Percentiles rank a stretch among this genome's conserved stretches.
phyloP scores from a whole-genome alignment of 1,140 invertebrate genomes.

The Dendrolimus punctatus region DNA sequence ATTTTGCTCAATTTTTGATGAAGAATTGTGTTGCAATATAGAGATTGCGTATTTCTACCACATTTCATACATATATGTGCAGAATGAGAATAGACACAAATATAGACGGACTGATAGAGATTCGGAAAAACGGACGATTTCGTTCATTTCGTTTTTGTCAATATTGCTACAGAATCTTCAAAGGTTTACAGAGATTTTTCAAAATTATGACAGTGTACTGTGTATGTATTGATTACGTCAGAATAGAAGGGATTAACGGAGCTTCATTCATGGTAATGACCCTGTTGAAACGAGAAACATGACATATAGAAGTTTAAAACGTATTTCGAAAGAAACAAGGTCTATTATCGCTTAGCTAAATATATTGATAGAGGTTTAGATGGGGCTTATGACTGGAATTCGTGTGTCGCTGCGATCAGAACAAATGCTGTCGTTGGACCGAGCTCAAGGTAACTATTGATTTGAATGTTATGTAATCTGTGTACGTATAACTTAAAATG shows the following conservation, averaged over 20 bases:
- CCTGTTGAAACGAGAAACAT: conserved; percentile 7
- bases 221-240: conserved; percentile 10
- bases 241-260: conserved; percentile 19
- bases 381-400: conserved; percentile 25
- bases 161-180: no score
- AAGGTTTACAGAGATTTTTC: no score
- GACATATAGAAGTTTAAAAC: conserved; percentile 1
- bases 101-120: no score
- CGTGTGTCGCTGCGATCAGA: conserved; percentile 22
- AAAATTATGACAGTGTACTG: no score
- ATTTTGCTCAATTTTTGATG: no score
- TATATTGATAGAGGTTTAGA: conserved; percentile 16
- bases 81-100: no score
- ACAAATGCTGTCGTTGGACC: conserved; percentile 18
- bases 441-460: conserved; percentile 13
- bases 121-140: no score
- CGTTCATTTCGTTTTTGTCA: no score
- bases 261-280: conserved; percentile 17
- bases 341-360: conserved; percentile 7
- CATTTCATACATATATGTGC: no score
- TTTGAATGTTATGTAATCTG: conserved; percentile 15
- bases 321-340: conserved; percentile 5
- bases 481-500: no score
- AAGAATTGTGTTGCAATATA: no score
- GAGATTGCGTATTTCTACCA: no score